Conservation (phyloP, 1,140 invertebrate species). For the Andricus grossulariae region DNA sequence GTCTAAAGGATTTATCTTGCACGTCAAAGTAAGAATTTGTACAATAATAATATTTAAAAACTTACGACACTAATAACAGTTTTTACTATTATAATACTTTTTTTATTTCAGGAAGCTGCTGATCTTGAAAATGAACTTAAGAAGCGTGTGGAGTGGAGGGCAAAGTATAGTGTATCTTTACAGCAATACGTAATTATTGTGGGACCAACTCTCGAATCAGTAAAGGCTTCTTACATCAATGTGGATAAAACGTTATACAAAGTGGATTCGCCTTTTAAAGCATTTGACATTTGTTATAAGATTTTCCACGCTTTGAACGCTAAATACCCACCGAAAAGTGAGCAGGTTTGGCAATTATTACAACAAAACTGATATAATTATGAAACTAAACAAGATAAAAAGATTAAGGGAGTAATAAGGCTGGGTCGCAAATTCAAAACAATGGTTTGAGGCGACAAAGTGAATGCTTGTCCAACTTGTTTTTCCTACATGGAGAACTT, state of each 20-base stretch:
- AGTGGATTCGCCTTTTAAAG: constrained; percentile 38
- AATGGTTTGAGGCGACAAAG: no score
- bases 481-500: no score
- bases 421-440: not conserved
- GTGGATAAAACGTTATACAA: constrained; percentile 44
- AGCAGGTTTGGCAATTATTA: constrained; percentile 49
- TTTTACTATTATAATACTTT: not conserved
- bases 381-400: constrained; percentile 31
- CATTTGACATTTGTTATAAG: constrained; percentile 44
- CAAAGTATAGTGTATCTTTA: not conserved
- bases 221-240: constrained; percentile 36
- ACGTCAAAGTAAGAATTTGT: not conserved
- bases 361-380: constrained; percentile 44
- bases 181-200: constrained; percentile 50
- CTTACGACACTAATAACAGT: not conserved
- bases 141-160: not conserved
- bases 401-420: not conserved
- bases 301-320: constrained; percentile 46
- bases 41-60: not conserved
- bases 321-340: constrained; percentile 47
- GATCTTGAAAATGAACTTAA: not conserved
- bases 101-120: not conserved
- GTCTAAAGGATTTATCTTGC: not conserved
- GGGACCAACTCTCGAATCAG: constrained; percentile 1
- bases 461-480: no score